These are phyloP conservation scores for Helleia helle DNA, from an alignment of 2,888 invertebrate species.

Conservation along the genomic window DNA sequence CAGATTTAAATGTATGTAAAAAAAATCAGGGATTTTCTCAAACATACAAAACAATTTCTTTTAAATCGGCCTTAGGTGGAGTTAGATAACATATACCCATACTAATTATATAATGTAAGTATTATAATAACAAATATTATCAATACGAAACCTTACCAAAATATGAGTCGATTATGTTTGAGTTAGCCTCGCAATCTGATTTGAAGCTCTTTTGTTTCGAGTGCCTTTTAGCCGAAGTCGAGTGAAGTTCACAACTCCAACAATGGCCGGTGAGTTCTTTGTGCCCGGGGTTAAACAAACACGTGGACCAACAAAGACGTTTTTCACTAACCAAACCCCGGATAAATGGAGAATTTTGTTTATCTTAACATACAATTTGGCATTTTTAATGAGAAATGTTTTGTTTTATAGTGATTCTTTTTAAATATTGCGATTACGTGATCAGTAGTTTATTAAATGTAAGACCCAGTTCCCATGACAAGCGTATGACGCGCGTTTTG, in stretches of 20 bases:
- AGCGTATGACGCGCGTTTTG: no score
- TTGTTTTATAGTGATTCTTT: no score
- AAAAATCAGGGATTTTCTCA: no score
- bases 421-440: no score
- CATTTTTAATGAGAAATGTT: no score
- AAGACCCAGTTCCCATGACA: no score
- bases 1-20: no score
- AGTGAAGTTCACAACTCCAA: conserved; percentile 23
- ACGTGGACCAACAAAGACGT: conserved; percentile 14
- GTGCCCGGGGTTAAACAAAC: conserved; percentile 17
- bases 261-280: conserved; percentile 19
- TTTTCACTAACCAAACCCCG: conserved; percentile 8
- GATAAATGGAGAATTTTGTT: conserved; percentile 6
- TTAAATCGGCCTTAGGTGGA: no score
- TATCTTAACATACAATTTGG: conserved; percentile 5
- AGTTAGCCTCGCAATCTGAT: conserved; percentile 2
- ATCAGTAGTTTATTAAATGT: no score
- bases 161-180: neutral
- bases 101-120: no score
- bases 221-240: conserved; percentile 12
- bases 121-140: neutral
- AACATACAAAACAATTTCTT: no score
- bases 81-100: no score
- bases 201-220: conserved; percentile 7
- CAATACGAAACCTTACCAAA: neutral